Percentiles rank a stretch among this genome's conserved stretches.
Conservation (phyloP, 2,888 invertebrate species). For the Yponomeuta sedellus region DNA sequence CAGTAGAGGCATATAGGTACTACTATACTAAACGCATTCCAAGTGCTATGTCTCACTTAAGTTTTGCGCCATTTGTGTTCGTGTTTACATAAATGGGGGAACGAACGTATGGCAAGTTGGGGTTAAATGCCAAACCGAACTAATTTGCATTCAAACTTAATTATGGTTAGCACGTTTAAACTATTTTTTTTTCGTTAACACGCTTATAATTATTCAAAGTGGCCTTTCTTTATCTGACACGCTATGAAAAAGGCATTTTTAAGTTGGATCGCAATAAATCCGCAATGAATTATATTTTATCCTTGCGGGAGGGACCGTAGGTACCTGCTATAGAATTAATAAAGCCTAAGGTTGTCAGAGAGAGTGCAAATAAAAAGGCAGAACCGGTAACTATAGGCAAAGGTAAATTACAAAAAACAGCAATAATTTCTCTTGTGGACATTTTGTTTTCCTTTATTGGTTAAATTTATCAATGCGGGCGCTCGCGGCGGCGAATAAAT, state of each 20-base stretch:
- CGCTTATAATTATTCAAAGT: constrained; percentile 1
- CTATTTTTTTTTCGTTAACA: background rate
- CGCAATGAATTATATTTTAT: background rate
- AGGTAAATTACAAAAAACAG: constrained; percentile 45
- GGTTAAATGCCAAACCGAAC: background rate
- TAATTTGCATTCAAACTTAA: constrained; percentile 2
- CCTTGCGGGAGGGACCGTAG: background rate
- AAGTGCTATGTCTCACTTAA: background rate
- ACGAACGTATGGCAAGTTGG: background rate
- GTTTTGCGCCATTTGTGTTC: constrained; percentile 8
- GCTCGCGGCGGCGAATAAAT: constrained; percentile 51
- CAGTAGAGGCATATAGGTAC: background rate
- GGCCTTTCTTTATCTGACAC: background rate
- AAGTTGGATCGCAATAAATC: background rate
- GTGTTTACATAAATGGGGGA: background rate
- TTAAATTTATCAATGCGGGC: constrained; percentile 59
- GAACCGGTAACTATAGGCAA: constrained; percentile 30
- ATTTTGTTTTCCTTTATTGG: constrained; percentile 67
- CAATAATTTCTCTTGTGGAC: constrained; percentile 58
- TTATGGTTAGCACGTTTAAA: background rate
- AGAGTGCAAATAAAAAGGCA: constrained; percentile 2
- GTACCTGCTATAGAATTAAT: background rate
- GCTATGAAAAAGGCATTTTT: background rate
- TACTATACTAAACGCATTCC: background rate
- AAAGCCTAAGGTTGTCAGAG: background rate